Base-by-base conservation (phyloP, 2,888 invertebrate genomes). In the Phortica magna region DNA sequence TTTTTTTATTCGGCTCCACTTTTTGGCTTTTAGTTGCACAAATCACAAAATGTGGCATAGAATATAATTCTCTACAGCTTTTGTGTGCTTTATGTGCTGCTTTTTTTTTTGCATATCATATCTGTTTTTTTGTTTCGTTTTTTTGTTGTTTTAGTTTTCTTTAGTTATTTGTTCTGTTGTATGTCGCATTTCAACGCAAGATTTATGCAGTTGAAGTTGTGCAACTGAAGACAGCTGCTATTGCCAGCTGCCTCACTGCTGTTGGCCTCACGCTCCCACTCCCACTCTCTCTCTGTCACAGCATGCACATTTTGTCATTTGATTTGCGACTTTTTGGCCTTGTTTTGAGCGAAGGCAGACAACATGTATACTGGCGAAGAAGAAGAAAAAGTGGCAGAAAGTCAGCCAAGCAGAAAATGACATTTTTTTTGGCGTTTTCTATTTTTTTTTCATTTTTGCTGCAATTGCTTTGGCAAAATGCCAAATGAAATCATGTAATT, bases 191-290 rank as follows among this genome's bases (percentile, higher is more conserved):
- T 86, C 85, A 84, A 85, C 84, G 77, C 81, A 86, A 86, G 86
- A 86, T 86, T 86, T 88, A 86, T 86, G 84, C 87, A 87, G 78
- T 87, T 31, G 31, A 4, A 31, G 31, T 31, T 31, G 31, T 88
- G 88, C 88, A 87, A 83, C 79, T 87, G 86, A 85, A 84, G 88
- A 88, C 87, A 88, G 87, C 82, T 85, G 86, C 87, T 84, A 85
- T 84, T 87, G 77, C 82, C 82, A 78, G 81, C 80, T 82, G 79
- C 81, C 83, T 81, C 76, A 67, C 68, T 75, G 53, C 14, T 55
- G 17, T 7, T 55, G 14, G 14, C 55, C 7, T 55, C 4, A 55
- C 55, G 2, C 55, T 48, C 4, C n/a, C n/a, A n/a, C n/a, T n/a
- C n/a, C n/a, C n/a, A n/a, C n/a, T n/a, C n/a, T n/a, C n/a, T n/a